Percentiles rank a stretch among this genome's conserved stretches.
phyloP scores from a whole-genome alignment of 2,888 invertebrate genomes.

The Drosophila birchii region DNA sequence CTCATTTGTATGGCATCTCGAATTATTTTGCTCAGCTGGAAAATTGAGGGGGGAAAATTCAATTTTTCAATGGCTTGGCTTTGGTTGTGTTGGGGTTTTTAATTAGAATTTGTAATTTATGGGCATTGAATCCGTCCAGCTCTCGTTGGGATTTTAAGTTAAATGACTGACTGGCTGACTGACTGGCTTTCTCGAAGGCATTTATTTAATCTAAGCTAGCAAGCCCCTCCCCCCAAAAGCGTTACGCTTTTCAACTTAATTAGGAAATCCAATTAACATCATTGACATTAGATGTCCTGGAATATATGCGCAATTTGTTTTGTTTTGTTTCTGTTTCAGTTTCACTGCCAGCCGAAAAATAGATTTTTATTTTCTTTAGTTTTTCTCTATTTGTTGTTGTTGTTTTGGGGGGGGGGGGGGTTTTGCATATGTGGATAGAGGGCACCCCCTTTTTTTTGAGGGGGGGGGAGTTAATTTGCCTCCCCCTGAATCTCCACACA shows the following conservation, averaged over 20 bases:
- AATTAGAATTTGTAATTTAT: constrained; percentile 15
- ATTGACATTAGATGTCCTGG: constrained; percentile 72
- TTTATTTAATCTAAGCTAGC: constrained; percentile 21
- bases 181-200: constrained; percentile 2
- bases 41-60: constrained; percentile 8
- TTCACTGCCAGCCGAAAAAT: constrained; percentile 33
- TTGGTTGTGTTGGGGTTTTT: neutral
- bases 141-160: constrained; percentile 17
- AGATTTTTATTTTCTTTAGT: constrained; percentile 26
- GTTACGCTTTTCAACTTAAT: constrained; percentile 71
- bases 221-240: neutral
- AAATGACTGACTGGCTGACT: constrained; percentile 1
- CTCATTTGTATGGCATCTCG: constrained; percentile 4
- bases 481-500: constrained; percentile 24
- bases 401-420: neutral
- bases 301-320: constrained; percentile 79
- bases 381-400: neutral
- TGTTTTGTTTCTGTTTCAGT: constrained; percentile 56
- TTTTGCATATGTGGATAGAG: constrained; percentile 35
- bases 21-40: neutral
- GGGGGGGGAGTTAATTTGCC: constrained; percentile 37
- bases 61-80: constrained; percentile 5
- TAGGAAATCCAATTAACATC: constrained; percentile 79
- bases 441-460: constrained; percentile 2
- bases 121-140: constrained; percentile 9